Evolutionary conservation across 2,797 vertebrate genomes (phyloP).

Genomic region (Chromobotia macracanthus): DNA sequence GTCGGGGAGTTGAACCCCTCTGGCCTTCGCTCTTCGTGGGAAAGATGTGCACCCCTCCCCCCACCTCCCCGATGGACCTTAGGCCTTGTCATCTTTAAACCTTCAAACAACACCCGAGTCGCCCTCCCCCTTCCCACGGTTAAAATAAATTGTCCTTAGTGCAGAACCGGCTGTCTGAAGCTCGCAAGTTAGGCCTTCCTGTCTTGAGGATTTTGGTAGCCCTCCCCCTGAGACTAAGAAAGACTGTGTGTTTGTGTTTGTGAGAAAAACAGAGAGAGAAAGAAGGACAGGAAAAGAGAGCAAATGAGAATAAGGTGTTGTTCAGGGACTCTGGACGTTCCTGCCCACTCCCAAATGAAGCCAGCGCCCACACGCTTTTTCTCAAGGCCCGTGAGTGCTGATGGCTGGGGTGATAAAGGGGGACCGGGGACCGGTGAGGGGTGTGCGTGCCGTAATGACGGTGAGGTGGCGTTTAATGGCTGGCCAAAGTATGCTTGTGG

Average conservation of each 20-base stretch:
- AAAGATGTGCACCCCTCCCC: slow-evolving; percentile 69
- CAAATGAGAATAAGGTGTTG: slow-evolving; percentile 40
- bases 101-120: slow-evolving; percentile 76
- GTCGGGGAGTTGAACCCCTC: slow-evolving; percentile 55
- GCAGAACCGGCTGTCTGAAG: slow-evolving; percentile 74
- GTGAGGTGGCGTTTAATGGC: slow-evolving; percentile 83
- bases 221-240: slow-evolving; percentile 52
- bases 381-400: slow-evolving; percentile 74
- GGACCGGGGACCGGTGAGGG: slow-evolving; percentile 40
- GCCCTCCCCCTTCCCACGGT: slow-evolving; percentile 57
- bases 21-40: slow-evolving; percentile 61
- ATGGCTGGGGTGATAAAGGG: slow-evolving; percentile 79
- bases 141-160: slow-evolving; percentile 80
- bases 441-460: slow-evolving; percentile 65
- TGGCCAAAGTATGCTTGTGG: slow-evolving; percentile 82
- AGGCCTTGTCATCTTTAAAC: slow-evolving; percentile 77
- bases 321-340: slow-evolving; percentile 55
- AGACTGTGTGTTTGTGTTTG: slow-evolving; percentile 43
- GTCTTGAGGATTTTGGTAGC: slow-evolving; percentile 70
- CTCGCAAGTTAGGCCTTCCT: slow-evolving; percentile 73
- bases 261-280: slow-evolving; percentile 38
- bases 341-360: slow-evolving; percentile 60
- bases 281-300: slow-evolving; percentile 37
- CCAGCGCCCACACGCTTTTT: slow-evolving; percentile 81
- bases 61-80: slow-evolving; percentile 70